Conservation (phyloP, 2,797 vertebrate genomes). For the Microchirus variegatus region DNA sequence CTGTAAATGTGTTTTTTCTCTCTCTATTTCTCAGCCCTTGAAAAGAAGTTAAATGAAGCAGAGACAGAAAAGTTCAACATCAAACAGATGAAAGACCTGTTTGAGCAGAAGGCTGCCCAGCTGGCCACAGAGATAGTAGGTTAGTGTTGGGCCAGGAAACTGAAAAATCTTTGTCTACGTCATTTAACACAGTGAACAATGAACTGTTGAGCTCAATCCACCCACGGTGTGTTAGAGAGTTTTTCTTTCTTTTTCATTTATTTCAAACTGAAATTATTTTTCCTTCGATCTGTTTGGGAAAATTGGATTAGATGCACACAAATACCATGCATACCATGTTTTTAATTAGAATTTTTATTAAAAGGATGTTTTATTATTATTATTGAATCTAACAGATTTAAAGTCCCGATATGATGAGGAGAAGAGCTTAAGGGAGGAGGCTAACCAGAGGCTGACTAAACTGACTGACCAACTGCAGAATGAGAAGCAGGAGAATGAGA, state of each 20-base stretch:
- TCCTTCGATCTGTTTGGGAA: background rate
- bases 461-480: conserved; percentile 88
- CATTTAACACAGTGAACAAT: conserved; percentile 24
- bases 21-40: conserved; percentile 73
- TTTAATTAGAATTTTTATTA: conserved; percentile 1
- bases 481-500: conserved; percentile 84
- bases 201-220: conserved; percentile 8
- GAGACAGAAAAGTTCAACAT: conserved; percentile 98
- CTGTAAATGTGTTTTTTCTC: conserved; percentile 9
- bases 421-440: conserved; percentile 87
- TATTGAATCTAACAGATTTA: conserved; percentile 81
- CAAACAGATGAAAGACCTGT: conserved; percentile 99
- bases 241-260: background rate
- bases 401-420: conserved; percentile 97
- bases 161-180: conserved; percentile 17
- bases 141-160: conserved; percentile 73
- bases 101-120: conserved; percentile 98
- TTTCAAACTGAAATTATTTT: background rate
- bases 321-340: background rate
- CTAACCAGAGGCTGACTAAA: conserved; percentile 85
- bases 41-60: conserved; percentile 91
- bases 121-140: conserved; percentile 97
- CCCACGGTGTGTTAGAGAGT: conserved; percentile 9
- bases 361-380: background rate
- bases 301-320: background rate